Evolutionary conservation across 2,888 invertebrate genomes (phyloP).

Genomic region (Frankliniella intonsa): DNA sequence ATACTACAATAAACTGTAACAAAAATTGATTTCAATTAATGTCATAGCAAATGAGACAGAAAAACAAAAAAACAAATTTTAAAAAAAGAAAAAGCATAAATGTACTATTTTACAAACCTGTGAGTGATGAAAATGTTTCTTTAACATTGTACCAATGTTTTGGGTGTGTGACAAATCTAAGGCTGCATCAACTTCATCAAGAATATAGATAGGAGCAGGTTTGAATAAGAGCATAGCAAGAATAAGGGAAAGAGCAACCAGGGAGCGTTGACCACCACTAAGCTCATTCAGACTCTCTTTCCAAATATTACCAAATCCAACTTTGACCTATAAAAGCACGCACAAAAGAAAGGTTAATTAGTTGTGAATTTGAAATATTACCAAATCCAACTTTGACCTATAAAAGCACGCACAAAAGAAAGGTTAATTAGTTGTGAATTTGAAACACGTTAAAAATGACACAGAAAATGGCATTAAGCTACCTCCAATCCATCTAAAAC

Average conservation of each 20-base stretch:
- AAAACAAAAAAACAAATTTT: constrained; percentile 27
- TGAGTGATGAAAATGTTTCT: constrained; percentile 81
- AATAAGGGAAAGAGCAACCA: constrained; percentile 93
- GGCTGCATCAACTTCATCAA: constrained; percentile 99
- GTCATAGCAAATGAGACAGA: constrained; percentile 9
- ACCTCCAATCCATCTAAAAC: constrained; percentile 87
- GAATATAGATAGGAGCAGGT: constrained; percentile 96
- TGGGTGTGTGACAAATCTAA: constrained; percentile 97
- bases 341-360: not conserved
- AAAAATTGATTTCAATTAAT: constrained; percentile 34
- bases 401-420: constrained; percentile 35
- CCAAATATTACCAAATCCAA: constrained; percentile 90
- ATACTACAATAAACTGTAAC: constrained; percentile 92
- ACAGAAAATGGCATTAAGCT: constrained; percentile 33
- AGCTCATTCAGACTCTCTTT: constrained; percentile 94
- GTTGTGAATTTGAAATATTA: constrained; percentile 46
- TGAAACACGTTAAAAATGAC: not conserved
- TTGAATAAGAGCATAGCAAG: constrained; percentile 94
- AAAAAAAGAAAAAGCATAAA: constrained; percentile 29
- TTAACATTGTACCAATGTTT: constrained; percentile 95
- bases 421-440: not conserved
- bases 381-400: constrained; percentile 84
- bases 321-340: constrained; percentile 57
- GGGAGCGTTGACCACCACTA: constrained; percentile 93
- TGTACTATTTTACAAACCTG: constrained; percentile 53